Conservation (phyloP, 2,113 vertebrate species). For the Cheirogaleus medius region DNA sequence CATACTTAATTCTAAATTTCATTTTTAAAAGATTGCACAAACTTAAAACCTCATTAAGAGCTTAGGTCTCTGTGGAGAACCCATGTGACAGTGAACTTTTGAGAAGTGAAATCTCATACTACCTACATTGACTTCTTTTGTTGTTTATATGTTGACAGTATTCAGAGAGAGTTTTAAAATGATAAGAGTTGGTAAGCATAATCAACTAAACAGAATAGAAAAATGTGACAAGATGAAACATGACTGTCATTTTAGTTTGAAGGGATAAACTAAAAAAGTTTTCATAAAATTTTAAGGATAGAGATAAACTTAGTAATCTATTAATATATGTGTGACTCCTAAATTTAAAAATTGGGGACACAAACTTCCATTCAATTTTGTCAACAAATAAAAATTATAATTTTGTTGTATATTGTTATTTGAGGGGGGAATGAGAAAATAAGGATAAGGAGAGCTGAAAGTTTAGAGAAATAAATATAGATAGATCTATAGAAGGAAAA, state of each 20-base stretch:
- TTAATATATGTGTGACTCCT: neutral
- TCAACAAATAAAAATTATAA: constrained; percentile 15
- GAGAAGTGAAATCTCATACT: constrained; percentile 6
- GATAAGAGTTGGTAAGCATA: neutral
- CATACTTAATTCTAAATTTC: constrained; percentile 24
- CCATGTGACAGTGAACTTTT: neutral
- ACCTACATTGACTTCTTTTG: neutral
- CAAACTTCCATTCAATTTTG: neutral
- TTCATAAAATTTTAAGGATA: constrained; percentile 23
- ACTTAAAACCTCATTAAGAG: neutral
- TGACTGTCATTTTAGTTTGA: constrained; percentile 6
- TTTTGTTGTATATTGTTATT: neutral
- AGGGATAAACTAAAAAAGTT: constrained; percentile 1
- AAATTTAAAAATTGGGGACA: neutral
- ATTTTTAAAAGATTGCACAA: constrained; percentile 40
- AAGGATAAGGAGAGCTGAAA: neutral
- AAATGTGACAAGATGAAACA: neutral
- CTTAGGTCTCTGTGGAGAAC: neutral
- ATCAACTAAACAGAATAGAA: constrained; percentile 13
- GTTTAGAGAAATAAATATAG: neutral
- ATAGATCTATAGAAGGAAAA: neutral
- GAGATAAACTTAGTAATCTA: neutral
- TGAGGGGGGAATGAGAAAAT: neutral
- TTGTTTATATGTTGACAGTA: constrained; percentile 13
- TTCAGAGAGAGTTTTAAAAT: constrained; percentile 21